These are phyloP conservation scores for Hybognathus amarus DNA, from an alignment of 2,797 vertebrate species.

Conservation along the genomic window DNA sequence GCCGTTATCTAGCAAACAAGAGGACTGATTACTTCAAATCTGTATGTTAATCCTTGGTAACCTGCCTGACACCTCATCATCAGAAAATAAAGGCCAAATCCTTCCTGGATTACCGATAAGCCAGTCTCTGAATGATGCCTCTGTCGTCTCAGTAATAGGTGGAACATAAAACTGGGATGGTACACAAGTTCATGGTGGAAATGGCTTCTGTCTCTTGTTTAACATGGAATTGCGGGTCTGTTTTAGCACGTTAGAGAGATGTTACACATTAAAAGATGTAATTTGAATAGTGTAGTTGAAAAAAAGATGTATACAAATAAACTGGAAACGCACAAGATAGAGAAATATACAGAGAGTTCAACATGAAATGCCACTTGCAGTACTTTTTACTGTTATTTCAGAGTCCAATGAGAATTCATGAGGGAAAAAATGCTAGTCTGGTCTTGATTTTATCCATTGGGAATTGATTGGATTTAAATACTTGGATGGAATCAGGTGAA, in stretches of 20 bases:
- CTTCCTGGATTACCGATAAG: slow-evolving; percentile 56
- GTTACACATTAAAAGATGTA: not conserved
- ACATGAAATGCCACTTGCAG: not conserved
- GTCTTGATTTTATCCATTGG: not conserved
- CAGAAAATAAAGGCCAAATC: slow-evolving; percentile 59
- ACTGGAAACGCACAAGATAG: not conserved
- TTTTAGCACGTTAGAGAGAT: not conserved
- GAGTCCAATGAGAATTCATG: not conserved
- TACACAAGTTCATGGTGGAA: slow-evolving; percentile 60
- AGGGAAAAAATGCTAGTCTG: not conserved
- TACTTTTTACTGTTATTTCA: not conserved
- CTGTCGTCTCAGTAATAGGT: slow-evolving; percentile 53
- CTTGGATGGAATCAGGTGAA: not conserved
- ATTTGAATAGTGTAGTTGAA: not conserved
- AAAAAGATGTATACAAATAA: not conserved
- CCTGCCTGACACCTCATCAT: slow-evolving; percentile 50
- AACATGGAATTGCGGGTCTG: slow-evolving; percentile 22
- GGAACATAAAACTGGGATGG: slow-evolving; percentile 37
- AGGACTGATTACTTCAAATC: slow-evolving; percentile 57
- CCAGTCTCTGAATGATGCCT: not conserved
- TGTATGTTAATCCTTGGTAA: slow-evolving; percentile 62
- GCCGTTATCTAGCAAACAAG: slow-evolving; percentile 50
- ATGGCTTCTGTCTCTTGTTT: slow-evolving; percentile 56
- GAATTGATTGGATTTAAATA: not conserved
- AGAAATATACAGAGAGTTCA: not conserved